These are phyloP conservation scores for Drosophila rubida DNA, from an alignment of 2,888 invertebrate species.

Conservation along the genomic window DNA sequence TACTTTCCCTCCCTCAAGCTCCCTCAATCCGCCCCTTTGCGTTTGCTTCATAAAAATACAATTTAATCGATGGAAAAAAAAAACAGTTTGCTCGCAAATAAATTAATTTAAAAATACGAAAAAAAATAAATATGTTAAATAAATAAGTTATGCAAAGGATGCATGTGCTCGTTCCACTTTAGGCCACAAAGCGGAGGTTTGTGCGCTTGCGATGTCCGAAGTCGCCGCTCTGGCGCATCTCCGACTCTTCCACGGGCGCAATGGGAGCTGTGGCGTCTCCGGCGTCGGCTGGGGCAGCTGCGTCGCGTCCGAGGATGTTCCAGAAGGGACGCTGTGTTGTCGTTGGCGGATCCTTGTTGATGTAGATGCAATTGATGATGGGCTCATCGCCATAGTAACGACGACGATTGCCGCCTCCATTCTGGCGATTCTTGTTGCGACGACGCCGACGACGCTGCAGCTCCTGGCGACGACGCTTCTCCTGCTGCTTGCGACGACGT, in stretches of 20 bases:
- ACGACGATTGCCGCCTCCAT: constrained; percentile 28
- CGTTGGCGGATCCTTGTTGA: constrained; percentile 74
- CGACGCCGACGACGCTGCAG: constrained; percentile 53
- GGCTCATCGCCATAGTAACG: constrained; percentile 60
- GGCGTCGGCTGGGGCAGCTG: background rate
- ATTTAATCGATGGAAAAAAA: constrained; percentile 12
- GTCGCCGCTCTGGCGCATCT: constrained; percentile 48
- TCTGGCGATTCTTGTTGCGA: constrained; percentile 54
- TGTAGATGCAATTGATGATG: constrained; percentile 78
- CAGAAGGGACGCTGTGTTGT: constrained; percentile 81
- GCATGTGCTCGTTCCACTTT: background rate
- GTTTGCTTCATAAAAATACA: background rate
- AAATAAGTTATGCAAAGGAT: background rate
- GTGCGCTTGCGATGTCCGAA: constrained; percentile 79
- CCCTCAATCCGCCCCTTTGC: background rate
- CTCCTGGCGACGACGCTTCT: constrained; percentile 51
- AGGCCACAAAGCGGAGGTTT: constrained; percentile 66
- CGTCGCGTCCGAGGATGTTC: constrained; percentile 75
- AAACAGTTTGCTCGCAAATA: constrained; percentile 11
- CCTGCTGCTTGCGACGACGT: constrained; percentile 52
- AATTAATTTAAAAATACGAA: constrained; percentile 19
- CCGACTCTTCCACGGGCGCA: constrained; percentile 30
- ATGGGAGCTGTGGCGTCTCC: background rate
- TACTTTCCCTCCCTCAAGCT: background rate
- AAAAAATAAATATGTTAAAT: constrained; percentile 21